Evolutionary conservation across 1,140 invertebrate genomes (phyloP).

Genomic region (Caenorhabditis tropicalis): DNA sequence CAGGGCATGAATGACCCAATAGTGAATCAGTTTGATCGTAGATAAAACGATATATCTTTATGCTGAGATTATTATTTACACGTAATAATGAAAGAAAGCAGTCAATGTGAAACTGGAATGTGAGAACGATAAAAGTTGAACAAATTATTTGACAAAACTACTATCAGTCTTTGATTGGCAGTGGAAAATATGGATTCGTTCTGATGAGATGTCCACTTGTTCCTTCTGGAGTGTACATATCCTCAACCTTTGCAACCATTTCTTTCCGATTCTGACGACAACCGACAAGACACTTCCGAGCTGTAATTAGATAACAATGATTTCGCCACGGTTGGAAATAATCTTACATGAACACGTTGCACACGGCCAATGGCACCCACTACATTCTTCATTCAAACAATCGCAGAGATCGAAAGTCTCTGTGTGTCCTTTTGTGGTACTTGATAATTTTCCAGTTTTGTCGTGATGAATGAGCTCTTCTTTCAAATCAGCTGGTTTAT

Average conservation of each 20-base stretch:
- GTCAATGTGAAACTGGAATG: background rate
- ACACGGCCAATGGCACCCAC: slow-evolving; percentile 13
- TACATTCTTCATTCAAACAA: background rate
- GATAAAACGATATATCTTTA: too few relatives aligned
- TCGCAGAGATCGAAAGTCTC: background rate
- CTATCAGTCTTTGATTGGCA: background rate
- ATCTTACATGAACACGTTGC: background rate
- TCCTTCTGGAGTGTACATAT: background rate
- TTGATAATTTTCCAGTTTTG: background rate
- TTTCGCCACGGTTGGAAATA: too few relatives aligned
- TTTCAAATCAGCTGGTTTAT: background rate
- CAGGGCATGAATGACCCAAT: too few relatives aligned
- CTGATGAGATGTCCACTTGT: background rate
- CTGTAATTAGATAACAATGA: background rate
- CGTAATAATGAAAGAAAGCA: too few relatives aligned
- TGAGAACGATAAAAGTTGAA: background rate
- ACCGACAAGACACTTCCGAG: background rate
- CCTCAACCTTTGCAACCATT: background rate
- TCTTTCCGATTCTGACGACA: background rate
- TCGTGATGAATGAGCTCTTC: background rate
- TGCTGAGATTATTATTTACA: too few relatives aligned
- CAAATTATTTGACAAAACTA: background rate
- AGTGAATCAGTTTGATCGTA: too few relatives aligned
- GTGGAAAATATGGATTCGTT: background rate
- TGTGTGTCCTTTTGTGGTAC: background rate